Evolutionary conservation across 2,113 vertebrate species (phyloP).

Genomic region (Cnemophilus loriae): DNA sequence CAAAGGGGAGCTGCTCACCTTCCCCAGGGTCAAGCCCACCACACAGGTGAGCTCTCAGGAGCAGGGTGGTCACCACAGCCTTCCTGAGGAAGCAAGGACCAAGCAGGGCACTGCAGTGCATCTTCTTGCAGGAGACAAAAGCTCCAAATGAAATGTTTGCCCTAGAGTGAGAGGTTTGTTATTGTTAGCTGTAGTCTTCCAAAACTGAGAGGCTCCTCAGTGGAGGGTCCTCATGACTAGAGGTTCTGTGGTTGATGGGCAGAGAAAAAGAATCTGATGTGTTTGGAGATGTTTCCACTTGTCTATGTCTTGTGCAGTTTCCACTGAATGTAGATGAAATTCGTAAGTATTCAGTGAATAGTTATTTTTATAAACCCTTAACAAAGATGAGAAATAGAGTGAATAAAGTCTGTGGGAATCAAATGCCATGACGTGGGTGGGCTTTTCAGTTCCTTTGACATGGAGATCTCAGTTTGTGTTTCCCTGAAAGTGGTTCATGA

Average conservation of each 20-base stretch:
- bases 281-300: background rate
- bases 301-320: background rate
- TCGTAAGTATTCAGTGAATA: background rate
- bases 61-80: background rate
- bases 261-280: background rate
- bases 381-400: background rate
- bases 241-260: background rate
- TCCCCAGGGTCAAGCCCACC: constrained; percentile 66
- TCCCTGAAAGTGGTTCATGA: background rate
- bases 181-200: background rate
- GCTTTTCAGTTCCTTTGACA: background rate
- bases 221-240: background rate
- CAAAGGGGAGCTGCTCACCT: constrained; percentile 39
- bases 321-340: background rate
- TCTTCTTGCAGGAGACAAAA: background rate
- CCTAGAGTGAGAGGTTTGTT: background rate
- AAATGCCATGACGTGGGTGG: background rate
- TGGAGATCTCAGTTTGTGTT: background rate
- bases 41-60: constrained; percentile 66
- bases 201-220: background rate
- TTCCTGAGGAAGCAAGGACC: background rate
- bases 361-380: background rate
- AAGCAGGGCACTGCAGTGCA: background rate
- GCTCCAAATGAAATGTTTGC: background rate
- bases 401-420: background rate